Evolutionary conservation across 2,888 invertebrate genomes (phyloP).

Genomic region (Tyria jacobaeae): DNA sequence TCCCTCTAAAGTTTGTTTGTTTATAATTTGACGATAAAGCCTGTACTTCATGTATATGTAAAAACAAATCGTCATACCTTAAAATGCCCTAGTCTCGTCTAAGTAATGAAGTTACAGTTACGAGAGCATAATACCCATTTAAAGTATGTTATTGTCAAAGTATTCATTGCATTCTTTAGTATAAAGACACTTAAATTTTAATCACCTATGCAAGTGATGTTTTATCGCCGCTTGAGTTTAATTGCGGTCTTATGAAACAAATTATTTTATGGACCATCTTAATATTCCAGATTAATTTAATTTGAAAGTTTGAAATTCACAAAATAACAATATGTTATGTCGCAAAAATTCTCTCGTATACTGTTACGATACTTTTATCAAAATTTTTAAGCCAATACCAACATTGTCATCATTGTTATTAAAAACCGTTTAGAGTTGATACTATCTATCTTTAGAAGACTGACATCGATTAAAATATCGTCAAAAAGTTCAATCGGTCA

Average conservation of each 20-base stretch:
- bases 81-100: slow-evolving; percentile 21
- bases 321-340: too few relatives aligned
- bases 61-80: slow-evolving; percentile 25
- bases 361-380: too few relatives aligned
- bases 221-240: slow-evolving; percentile 27
- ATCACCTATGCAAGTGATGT: slow-evolving; percentile 22
- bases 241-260: slow-evolving; percentile 8
- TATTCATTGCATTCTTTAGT: slow-evolving; percentile 53
- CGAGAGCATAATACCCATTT: slow-evolving; percentile 61
- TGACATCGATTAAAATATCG: not conserved
- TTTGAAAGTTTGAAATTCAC: too few relatives aligned
- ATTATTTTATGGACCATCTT: slow-evolving; percentile 2
- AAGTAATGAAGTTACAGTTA: slow-evolving; percentile 59
- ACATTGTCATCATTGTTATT: not conserved
- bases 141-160: slow-evolving; percentile 60
- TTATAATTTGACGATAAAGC: too few relatives aligned
- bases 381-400: too few relatives aligned
- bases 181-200: slow-evolving; percentile 40
- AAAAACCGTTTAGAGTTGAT: not conserved
- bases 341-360: too few relatives aligned
- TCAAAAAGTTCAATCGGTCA: too few relatives aligned
- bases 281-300: not conserved
- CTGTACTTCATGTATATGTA: too few relatives aligned
- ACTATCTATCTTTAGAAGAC: not conserved
- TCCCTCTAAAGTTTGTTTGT: too few relatives aligned